Base-by-base conservation (phyloP, 2,888 invertebrate species). In the Folsomia manolachei region DNA sequence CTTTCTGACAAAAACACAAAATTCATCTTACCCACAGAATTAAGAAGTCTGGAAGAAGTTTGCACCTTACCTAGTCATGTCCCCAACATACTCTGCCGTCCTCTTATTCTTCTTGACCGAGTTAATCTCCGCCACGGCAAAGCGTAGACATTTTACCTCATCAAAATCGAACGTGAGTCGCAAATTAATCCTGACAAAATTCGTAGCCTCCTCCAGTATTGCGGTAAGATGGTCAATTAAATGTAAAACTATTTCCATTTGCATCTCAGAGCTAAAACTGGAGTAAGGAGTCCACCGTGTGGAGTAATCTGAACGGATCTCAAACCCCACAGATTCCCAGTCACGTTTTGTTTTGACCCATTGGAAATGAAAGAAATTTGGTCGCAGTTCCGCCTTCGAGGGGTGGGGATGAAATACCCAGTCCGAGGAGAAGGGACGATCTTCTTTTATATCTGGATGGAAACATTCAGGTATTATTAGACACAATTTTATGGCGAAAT, bases 281-380 rank as follows among this genome's bases (percentile, higher is more conserved):
- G 72, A 51, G 53, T 72, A 76, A 1, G 72, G 21, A 2, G 14
- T 25, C 76, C 76, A 76, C 24, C 72, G 70, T 1, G 68, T 63
- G 27, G 70, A 71, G 56, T 74, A 76, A 23, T 76, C 76, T 0
- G 76, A 76, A n/a, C 76, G 64, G 7, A 76, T 25, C 67, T 76
- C 76, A 64, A 76, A 76, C 21, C 74, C 74, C 51, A 27, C 66
- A 18, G 65, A 63, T 1, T 68, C 51, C 71, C 74, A 74, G 26
- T 71, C 64, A 7, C 69, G 62, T 1, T 70, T 70, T 62, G 71
- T 60, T 26, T 74, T 70, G 18, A 76, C 24, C 76, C 76, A 76
- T 24, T 76, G 76, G 53, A 76, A 76, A 63, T 76, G 74, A 23
- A 74, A 74, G 56, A 72, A 76, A 23, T 74, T 74, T 53, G 51